A percentile compares a stretch with the other conserved stretches of the same genome.
Evolutionary conservation across 2,797 vertebrate species (phyloP).

Genomic region (Falco peregrinus): DNA sequence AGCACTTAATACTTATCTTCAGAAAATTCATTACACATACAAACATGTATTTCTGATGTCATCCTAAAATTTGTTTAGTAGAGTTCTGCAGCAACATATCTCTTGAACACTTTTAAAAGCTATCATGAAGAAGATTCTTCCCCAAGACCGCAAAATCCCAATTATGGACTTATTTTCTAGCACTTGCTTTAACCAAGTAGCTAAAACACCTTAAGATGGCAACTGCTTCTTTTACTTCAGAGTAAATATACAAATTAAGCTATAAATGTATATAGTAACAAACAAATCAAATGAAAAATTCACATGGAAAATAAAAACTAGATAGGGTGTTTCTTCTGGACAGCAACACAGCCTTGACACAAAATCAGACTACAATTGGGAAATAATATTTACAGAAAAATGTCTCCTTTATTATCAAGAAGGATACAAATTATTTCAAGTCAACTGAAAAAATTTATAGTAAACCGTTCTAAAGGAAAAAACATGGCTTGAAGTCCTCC

Average conservation of each 20-base stretch:
- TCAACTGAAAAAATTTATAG: background rate
- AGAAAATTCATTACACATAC: background rate
- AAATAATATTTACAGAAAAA: constrained; percentile 6
- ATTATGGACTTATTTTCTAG: background rate
- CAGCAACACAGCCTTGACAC: background rate
- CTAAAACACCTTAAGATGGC: background rate
- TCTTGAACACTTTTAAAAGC: background rate
- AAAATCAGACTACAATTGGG: background rate
- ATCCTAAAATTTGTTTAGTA: background rate
- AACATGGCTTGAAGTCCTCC: background rate
- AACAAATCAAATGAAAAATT: constrained; percentile 16
- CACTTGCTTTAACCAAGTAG: background rate
- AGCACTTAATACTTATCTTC: background rate
- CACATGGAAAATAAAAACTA: background rate
- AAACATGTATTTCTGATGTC: background rate
- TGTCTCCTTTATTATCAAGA: background rate
- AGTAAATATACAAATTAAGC: background rate
- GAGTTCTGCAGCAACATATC: background rate
- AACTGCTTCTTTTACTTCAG: constrained; percentile 11
- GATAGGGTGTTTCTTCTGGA: background rate
- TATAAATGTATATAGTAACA: background rate
- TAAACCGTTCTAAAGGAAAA: background rate
- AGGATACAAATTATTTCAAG: background rate
- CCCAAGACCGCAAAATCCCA: background rate
- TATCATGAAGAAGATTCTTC: background rate